Conservation (phyloP, 2,888 invertebrate species). For the Rhamnusium bicolor region DNA sequence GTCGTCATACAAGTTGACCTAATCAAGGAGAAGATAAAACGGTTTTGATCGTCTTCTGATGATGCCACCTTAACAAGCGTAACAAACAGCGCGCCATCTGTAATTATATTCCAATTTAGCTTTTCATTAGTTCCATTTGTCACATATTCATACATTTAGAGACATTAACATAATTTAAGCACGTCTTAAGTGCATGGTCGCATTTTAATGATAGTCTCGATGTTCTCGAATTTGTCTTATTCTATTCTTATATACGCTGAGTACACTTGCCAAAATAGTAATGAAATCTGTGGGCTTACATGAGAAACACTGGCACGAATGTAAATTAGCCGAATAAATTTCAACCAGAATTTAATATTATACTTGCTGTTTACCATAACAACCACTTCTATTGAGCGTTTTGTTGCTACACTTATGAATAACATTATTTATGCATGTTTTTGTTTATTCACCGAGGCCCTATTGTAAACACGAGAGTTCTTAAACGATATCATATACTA, state of each 20-base stretch:
- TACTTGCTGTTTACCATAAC: slow-evolving; percentile 54
- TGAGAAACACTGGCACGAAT: slow-evolving; percentile 55
- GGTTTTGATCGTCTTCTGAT: no score
- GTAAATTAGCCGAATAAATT: slow-evolving; percentile 58
- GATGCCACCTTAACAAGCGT: no score
- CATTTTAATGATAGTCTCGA: background rate
- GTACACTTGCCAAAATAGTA: slow-evolving; percentile 52
- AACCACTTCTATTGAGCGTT: slow-evolving; percentile 53
- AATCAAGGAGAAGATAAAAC: no score
- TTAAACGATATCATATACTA: slow-evolving; percentile 36
- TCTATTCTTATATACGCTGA: background rate
- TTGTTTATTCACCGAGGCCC: slow-evolving; percentile 37
- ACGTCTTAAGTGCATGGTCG: slow-evolving; percentile 5
- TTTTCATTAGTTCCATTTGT: background rate
- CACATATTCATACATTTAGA: background rate
- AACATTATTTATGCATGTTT: slow-evolving; percentile 54
- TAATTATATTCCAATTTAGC: no score
- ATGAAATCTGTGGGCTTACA: slow-evolving; percentile 57
- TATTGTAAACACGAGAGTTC: slow-evolving; percentile 43
- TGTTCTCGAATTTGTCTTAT: slow-evolving; percentile 3
- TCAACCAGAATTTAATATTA: slow-evolving; percentile 53
- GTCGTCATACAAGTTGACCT: no score
- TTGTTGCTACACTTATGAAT: slow-evolving; percentile 54
- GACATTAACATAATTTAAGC: slow-evolving; percentile 8
- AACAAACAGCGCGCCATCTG: no score